Evolutionary conservation across 2,888 invertebrate genomes (phyloP).

Genomic region (Andricus curvator): DNA sequence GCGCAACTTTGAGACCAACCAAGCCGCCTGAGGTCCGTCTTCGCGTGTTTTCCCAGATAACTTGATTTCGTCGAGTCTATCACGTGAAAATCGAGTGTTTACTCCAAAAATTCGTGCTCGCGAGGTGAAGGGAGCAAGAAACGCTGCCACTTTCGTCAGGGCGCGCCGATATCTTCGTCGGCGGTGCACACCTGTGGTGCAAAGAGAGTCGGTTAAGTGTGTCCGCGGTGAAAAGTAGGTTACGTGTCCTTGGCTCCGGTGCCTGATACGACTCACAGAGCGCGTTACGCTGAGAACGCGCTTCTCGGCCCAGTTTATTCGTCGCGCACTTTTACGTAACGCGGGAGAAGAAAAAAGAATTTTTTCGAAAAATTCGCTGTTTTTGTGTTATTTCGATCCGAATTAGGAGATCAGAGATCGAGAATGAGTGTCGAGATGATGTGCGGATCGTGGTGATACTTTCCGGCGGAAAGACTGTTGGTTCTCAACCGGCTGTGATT

Average conservation of each 20-base stretch:
- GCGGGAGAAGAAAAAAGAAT: background rate
- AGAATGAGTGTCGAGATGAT: background rate
- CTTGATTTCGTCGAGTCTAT: background rate
- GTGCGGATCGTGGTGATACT: background rate
- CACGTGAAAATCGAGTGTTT: slow-evolving; percentile 6
- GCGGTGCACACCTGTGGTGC: slow-evolving; percentile 33
- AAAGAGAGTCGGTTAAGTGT: slow-evolving; percentile 40
- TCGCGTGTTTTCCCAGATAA: background rate
- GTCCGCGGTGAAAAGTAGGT: slow-evolving; percentile 41
- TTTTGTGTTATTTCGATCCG: background rate
- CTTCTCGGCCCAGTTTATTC: slow-evolving; percentile 31
- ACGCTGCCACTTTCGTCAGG: slow-evolving; percentile 35
- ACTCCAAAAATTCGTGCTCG: background rate
- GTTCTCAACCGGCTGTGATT: slow-evolving; percentile 18
- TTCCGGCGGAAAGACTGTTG: slow-evolving; percentile 27
- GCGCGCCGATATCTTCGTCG: slow-evolving; percentile 37
- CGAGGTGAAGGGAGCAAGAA: slow-evolving; percentile 7
- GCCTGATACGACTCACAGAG: slow-evolving; percentile 40
- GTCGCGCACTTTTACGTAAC: slow-evolving; percentile 31
- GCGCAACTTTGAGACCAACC: background rate
- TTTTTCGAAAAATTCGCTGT: background rate
- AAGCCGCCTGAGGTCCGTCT: background rate
- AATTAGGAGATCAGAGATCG: background rate
- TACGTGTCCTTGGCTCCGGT: slow-evolving; percentile 40
- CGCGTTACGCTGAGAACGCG: slow-evolving; percentile 37